phyloP scores from a whole-genome alignment of 2,888 invertebrate genomes.

The Pollenia griseotomentosa region DNA sequence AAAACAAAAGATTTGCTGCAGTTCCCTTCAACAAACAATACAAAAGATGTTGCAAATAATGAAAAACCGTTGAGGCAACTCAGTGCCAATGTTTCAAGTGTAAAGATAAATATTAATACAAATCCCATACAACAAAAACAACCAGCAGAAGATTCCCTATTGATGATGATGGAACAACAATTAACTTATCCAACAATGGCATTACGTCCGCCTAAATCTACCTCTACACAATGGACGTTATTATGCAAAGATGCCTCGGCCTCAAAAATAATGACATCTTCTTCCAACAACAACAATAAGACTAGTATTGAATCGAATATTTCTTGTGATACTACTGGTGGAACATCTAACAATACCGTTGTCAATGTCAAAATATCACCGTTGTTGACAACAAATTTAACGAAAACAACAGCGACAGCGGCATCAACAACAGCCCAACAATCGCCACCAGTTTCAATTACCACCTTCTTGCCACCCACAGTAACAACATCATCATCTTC shows the following conservation, averaged over 20 bases:
- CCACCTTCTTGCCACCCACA: conserved; percentile 8
- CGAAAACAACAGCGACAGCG: conserved; percentile 29
- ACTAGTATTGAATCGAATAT: conserved; percentile 3
- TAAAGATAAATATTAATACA: conserved; percentile 77
- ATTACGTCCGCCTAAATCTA: conserved; percentile 37
- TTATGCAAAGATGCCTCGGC: conserved; percentile 77
- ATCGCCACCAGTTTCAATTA: neutral
- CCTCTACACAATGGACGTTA: conserved; percentile 78
- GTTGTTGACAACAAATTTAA: conserved; percentile 34
- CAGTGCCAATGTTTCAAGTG: conserved; percentile 66
- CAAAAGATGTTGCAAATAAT: neutral
- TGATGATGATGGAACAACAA: conserved; percentile 14
- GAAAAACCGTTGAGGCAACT: conserved; percentile 27
- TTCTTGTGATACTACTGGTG: neutral
- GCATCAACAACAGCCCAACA: neutral
- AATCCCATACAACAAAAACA: conserved; percentile 18
- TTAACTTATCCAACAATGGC: neutral
- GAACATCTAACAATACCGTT: conserved; percentile 49
- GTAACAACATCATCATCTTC: neutral
- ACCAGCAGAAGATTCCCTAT: neutral
- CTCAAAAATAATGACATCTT: conserved; percentile 12
- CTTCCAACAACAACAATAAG: neutral
- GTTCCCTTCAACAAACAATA: neutral
- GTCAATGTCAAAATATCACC: conserved; percentile 65
- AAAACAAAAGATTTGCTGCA: conserved; percentile 23